phyloP scores from a whole-genome alignment of 2,797 vertebrate species.

The Capromys pilorides region DNA sequence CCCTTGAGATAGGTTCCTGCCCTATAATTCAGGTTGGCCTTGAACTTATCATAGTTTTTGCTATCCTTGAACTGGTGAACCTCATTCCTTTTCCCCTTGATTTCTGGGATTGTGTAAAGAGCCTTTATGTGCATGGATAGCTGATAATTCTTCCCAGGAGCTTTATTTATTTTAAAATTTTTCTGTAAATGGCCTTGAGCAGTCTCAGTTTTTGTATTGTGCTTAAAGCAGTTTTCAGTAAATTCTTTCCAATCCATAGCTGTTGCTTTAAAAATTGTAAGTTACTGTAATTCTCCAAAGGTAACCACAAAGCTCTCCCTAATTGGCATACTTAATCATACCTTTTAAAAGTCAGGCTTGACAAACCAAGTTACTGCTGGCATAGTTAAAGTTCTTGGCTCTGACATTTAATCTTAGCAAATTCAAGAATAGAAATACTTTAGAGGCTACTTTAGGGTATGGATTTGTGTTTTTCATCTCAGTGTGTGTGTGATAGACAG shows the following conservation, averaged over 20 bases:
- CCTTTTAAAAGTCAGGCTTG: slow-evolving; percentile 60
- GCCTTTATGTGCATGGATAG: slow-evolving; percentile 69
- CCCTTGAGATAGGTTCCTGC: neutral
- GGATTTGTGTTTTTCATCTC: slow-evolving; percentile 26
- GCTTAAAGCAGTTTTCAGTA: slow-evolving; percentile 80
- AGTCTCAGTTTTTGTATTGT: slow-evolving; percentile 71
- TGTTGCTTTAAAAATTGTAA: slow-evolving; percentile 80
- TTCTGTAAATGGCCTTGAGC: slow-evolving; percentile 78
- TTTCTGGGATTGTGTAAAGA: neutral
- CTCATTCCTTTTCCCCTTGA: neutral
- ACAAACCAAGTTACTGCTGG: neutral
- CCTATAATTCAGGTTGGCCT: neutral
- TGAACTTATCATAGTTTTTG: neutral
- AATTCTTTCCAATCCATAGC: slow-evolving; percentile 80
- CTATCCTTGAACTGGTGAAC: neutral
- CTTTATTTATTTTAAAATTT: slow-evolving; percentile 44
- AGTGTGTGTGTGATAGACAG: neutral
- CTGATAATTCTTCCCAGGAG: slow-evolving; percentile 82
- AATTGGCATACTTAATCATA: slow-evolving; percentile 80
- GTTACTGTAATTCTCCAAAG: slow-evolving; percentile 80
- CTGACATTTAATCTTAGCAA: slow-evolving; percentile 41
- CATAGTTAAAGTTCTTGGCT: slow-evolving; percentile 27
- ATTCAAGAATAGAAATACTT: slow-evolving; percentile 40
- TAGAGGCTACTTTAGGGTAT: neutral
- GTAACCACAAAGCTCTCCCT: slow-evolving; percentile 63